phyloP scores from a whole-genome alignment of 2,797 vertebrate genomes.

The Poecilia gillii region DNA sequence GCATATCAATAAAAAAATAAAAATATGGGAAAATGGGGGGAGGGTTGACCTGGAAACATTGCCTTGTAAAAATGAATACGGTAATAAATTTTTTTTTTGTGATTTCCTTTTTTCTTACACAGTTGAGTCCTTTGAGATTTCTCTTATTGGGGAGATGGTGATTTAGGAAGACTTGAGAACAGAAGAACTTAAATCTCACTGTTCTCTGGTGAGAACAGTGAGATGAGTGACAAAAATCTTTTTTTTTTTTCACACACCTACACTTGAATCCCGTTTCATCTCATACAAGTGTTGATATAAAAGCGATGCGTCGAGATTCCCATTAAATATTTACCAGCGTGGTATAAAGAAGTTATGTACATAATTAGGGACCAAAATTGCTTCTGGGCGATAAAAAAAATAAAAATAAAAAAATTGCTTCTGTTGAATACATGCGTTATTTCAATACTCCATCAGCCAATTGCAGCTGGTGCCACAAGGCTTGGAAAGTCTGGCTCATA shows the following conservation, averaged over 20 bases:
- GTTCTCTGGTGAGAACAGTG: not conserved
- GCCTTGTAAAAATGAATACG: not conserved
- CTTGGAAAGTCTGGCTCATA: not conserved
- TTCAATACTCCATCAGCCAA: not conserved
- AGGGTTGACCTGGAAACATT: constrained; percentile 10
- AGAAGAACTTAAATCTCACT: not conserved
- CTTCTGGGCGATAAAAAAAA: constrained; percentile 3
- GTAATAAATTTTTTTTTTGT: too few relatives aligned
- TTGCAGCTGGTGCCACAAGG: not conserved
- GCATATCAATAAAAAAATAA: not conserved
- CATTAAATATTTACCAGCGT: constrained; percentile 50
- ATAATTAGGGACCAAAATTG: constrained; percentile 18
- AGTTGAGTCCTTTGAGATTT: not conserved
- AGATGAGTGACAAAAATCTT: not conserved
- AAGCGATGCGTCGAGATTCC: constrained; percentile 16
- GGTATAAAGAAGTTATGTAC: constrained; percentile 25
- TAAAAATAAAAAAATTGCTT: constrained; percentile 20
- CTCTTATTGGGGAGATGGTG: not conserved
- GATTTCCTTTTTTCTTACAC: constrained; percentile 17
- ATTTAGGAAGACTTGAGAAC: not conserved
- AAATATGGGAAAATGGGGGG: not conserved
- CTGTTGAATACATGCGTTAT: constrained; percentile 1
- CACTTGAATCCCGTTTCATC: constrained; percentile 26
- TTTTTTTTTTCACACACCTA: not conserved
- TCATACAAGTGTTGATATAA: constrained; percentile 24